These are phyloP conservation scores for Gryllus bimaculatus DNA, from an alignment of 1,140 invertebrate genomes.

Conservation along the genomic window DNA sequence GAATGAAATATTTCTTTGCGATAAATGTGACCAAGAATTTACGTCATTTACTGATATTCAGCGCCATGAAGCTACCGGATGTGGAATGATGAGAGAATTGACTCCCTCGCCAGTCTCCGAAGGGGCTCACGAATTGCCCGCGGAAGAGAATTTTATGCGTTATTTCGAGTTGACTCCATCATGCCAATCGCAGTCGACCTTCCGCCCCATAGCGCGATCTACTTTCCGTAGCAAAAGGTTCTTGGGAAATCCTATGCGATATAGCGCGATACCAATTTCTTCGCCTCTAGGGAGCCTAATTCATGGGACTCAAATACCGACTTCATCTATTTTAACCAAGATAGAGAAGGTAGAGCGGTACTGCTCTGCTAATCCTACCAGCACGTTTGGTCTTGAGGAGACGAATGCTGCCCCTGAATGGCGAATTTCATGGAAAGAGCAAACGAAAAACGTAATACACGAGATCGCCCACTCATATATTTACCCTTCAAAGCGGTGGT, in stretches of 20 bases:
- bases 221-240: too few species aligned
- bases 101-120: too few species aligned
- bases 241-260: background rate
- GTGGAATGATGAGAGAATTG: too few species aligned
- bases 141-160: too few species aligned
- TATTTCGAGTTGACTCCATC: too few species aligned
- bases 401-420: background rate
- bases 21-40: too few species aligned
- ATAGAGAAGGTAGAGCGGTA: background rate
- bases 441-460: background rate
- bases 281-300: background rate
- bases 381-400: background rate
- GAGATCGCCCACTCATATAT: background rate
- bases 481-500: background rate
- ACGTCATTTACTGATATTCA: too few species aligned
- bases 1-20: too few species aligned
- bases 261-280: background rate
- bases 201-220: too few species aligned
- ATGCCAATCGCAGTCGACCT: too few species aligned
- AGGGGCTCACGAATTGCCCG: too few species aligned
- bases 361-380: background rate
- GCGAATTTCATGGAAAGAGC: background rate
- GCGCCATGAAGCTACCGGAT: too few species aligned
- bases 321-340: background rate
- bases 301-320: background rate